Evolutionary conservation across 2,113 vertebrate species (phyloP).

Genomic region (Aldabrachelys gigantea): DNA sequence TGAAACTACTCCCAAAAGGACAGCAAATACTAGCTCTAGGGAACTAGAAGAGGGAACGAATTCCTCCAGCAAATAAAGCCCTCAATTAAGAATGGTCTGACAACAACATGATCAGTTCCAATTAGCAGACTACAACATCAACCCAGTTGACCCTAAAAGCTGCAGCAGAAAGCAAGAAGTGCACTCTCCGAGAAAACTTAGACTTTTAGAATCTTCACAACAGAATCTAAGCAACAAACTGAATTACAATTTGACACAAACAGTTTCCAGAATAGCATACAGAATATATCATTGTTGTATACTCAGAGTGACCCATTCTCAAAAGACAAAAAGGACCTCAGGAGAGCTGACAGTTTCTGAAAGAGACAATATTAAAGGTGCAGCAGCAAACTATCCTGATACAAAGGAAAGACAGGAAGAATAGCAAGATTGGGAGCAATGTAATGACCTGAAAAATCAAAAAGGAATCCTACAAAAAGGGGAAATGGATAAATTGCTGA

Average conservation of each 20-base stretch:
- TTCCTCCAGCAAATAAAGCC: neutral
- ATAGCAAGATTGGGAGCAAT: neutral
- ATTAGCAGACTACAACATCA: neutral
- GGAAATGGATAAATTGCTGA: too few species aligned
- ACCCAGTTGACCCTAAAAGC: neutral
- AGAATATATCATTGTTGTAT: neutral
- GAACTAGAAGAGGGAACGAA: neutral
- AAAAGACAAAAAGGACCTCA: neutral
- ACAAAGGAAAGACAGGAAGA: neutral
- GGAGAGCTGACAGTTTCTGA: neutral
- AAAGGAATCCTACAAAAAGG: too few species aligned
- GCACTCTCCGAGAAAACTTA: neutral
- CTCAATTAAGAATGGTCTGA: neutral
- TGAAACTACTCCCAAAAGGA: neutral
- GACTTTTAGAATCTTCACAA: neutral
- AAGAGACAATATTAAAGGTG: neutral
- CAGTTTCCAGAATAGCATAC: neutral
- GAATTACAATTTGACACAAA: neutral
- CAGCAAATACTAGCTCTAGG: neutral
- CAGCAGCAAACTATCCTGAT: neutral
- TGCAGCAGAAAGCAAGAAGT: neutral
- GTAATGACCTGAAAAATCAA: neutral
- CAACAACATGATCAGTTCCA: neutral
- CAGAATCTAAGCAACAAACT: neutral
- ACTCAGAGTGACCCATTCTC: neutral